Evolutionary conservation across 2,888 invertebrate species (phyloP).

Genomic region (Aphodius sticticus): DNA sequence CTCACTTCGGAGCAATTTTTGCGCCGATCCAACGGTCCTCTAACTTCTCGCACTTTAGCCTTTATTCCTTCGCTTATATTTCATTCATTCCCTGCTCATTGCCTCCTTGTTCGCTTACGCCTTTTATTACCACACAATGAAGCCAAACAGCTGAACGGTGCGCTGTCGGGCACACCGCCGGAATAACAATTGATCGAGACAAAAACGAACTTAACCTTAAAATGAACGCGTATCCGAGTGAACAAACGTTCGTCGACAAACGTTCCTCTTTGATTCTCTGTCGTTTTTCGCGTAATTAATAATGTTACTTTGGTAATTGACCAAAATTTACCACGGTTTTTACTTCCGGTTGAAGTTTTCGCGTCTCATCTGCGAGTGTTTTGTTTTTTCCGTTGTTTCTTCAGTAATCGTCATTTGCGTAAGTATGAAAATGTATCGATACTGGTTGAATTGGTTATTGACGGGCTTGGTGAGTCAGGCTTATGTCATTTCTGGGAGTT

Average conservation of each 20-base stretch:
- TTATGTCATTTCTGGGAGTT: not conserved
- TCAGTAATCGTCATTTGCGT: not conserved
- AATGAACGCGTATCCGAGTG: not conserved
- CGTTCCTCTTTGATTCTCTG: not conserved
- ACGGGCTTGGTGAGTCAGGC: not conserved
- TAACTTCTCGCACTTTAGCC: not conserved
- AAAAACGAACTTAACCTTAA: not conserved
- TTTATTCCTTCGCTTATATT: not conserved
- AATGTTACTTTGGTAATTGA: not conserved
- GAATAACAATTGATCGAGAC: not conserved
- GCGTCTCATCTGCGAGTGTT: not conserved
- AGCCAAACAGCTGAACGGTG: not conserved
- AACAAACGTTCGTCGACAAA: not conserved
- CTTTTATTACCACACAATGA: conserved; percentile 4
- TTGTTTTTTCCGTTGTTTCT: not conserved
- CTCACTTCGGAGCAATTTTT: not conserved
- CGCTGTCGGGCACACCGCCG: not conserved
- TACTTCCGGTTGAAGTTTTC: not conserved
- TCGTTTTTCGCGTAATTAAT: not conserved
- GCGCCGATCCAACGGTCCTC: not conserved
- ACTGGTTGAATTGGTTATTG: not conserved
- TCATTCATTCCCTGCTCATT: not conserved
- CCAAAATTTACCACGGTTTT: not conserved
- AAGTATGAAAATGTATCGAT: not conserved
- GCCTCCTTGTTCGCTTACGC: not conserved